phyloP scores from a whole-genome alignment of 2,797 vertebrate genomes.

The Sebastes miniatus region DNA sequence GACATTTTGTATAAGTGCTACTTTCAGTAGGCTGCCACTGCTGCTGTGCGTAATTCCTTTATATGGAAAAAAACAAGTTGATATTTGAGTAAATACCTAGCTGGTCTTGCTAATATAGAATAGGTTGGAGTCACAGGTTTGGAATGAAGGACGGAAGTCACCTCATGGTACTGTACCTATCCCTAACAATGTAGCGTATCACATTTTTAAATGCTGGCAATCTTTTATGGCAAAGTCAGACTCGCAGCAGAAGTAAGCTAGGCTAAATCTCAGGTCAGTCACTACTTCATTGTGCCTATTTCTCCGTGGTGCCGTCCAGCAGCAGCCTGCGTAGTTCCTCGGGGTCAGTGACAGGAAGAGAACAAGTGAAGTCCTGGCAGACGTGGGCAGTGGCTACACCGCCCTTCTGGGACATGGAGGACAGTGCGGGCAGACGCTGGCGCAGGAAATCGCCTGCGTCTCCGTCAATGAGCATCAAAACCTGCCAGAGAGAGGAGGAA shows the following conservation, averaged over 20 bases:
- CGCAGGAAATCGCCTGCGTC: conserved; percentile 81
- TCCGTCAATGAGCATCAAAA: conserved; percentile 87
- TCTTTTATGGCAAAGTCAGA: neutral
- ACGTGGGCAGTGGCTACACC: conserved; percentile 86
- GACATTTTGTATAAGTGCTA: conserved; percentile 1
- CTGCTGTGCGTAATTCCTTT: neutral
- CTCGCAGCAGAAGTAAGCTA: neutral
- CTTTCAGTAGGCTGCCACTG: conserved; percentile 4
- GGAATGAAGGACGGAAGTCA: neutral
- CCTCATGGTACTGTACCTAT: neutral
- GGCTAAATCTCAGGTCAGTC: neutral
- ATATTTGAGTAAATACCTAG: conserved; percentile 23
- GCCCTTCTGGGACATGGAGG: conserved; percentile 80
- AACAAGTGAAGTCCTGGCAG: conserved; percentile 90
- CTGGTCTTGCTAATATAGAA: conserved; percentile 19
- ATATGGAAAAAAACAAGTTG: neutral
- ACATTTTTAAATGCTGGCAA: neutral
- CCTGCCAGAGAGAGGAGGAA: conserved; percentile 70
- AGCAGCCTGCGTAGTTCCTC: conserved; percentile 86
- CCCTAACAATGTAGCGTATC: neutral
- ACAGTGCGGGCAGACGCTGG: conserved; percentile 85
- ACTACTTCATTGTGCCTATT: neutral
- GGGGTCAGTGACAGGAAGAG: conserved; percentile 87
- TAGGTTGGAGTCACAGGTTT: neutral
- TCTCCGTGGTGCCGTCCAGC: conserved; percentile 50